phyloP scores from a whole-genome alignment of 1,140 invertebrate species.

The Saccostrea glomerata region DNA sequence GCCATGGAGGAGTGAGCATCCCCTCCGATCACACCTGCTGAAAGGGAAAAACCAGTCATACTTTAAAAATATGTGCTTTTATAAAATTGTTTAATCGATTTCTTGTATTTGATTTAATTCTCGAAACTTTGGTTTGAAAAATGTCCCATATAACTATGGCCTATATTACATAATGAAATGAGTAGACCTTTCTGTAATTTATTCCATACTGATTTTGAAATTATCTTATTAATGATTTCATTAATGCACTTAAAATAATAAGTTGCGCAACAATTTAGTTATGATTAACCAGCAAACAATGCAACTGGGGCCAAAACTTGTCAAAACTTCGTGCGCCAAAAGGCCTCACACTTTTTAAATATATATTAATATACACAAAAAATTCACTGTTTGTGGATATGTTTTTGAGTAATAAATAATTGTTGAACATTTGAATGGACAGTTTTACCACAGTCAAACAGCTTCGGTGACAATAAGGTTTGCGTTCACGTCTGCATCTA shows the following conservation, averaged over 20 bases:
- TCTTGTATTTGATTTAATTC: too few species aligned
- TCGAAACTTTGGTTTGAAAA: too few species aligned
- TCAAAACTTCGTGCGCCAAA: conserved; percentile 11
- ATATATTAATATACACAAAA: conserved; percentile 25
- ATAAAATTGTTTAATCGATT: too few species aligned
- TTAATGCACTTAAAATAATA: not conserved
- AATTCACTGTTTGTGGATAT: not conserved
- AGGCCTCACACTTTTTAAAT: not conserved
- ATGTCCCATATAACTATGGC: too few species aligned
- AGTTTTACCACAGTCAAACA: conserved; percentile 6
- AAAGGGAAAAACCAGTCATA: too few species aligned
- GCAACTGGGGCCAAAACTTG: not conserved
- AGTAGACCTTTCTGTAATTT: too few species aligned
- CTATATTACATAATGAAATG: too few species aligned
- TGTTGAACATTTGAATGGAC: conserved; percentile 25
- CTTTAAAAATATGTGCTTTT: too few species aligned
- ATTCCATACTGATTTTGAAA: too few species aligned
- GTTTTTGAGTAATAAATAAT: conserved; percentile 27
- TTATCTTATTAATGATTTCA: too few species aligned
- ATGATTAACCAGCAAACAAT: conserved; percentile 8
- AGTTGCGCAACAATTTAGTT: not conserved
- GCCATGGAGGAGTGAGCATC: too few species aligned
- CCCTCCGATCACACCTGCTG: too few species aligned
- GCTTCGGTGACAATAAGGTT: not conserved
- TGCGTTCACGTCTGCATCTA: not conserved